Evolutionary conservation across 1,140 invertebrate species (phyloP), one percentile per base, ranked within the genome.

Genomic region (Drosophila tsacasi): DNA sequence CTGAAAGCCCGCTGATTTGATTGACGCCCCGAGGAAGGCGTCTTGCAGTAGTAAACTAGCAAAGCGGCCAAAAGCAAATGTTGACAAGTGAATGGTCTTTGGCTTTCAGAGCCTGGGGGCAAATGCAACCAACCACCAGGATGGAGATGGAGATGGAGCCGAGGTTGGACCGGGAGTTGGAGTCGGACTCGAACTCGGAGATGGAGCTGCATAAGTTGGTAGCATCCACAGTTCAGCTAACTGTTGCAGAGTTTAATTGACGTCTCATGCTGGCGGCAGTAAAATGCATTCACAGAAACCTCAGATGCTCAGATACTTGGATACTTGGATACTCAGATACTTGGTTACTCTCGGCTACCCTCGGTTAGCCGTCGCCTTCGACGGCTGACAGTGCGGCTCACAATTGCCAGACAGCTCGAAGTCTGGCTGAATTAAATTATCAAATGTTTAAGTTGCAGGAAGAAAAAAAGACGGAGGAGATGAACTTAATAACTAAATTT

Each of bases 81-180:
- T 78, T 78, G 76, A 78, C 76, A 78, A 78, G 76, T 78, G 76
- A 79, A 79, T 78, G 76, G 76, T 79, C 71, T 79, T 78, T 79
- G 66, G 76, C 76, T 79, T 79, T 79, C 76, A n/a, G 65, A 72
- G 76, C 75, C 76, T 63, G 58, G 30, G 75, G 76, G 75, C 52
- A 71, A 58, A 67, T 32, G 30, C 71, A 74, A 59, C 27, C 35
- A 42, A 61, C 44, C 44, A 66, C 21, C 39, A 59, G 50, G 54
- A 57, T 57, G 54, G 54, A 42, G 63, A 40, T 50, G 23, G 25
- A 47, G 21, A 3, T 8, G 39, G n/a, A 59, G 64, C 12, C 23
- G 71, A 47, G 44, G 55, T 15, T 35, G 52, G 40, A 40, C 25
- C 5, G 37, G n/a, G 27, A 58, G 19, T 13, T 35, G 57, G 17